Conservation (phyloP, 2,888 invertebrate genomes). For the Drosophila nr. fundita region DNA sequence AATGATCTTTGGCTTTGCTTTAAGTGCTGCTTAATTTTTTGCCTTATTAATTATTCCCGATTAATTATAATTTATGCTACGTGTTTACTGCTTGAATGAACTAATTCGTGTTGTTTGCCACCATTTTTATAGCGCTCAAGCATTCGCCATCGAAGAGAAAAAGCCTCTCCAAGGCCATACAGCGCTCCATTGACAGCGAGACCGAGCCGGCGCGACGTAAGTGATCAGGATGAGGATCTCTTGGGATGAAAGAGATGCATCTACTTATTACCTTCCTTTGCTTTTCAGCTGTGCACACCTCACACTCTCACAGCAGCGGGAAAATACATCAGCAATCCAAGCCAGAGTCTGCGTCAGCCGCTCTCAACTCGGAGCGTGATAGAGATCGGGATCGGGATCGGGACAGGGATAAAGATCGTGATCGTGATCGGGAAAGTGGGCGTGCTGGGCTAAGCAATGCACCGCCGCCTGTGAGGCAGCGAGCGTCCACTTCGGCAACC, state of each 20-base stretch:
- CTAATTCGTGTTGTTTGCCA: conserved; percentile 30
- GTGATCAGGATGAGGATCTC: conserved; percentile 26
- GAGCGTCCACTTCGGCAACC: conserved; percentile 86
- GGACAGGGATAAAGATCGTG: conserved; percentile 20
- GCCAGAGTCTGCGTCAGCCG: conserved; percentile 45
- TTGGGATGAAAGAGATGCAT: neutral
- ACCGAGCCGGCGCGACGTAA: conserved; percentile 87
- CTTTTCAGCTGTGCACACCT: conserved; percentile 58
- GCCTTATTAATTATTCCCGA: conserved; percentile 4
- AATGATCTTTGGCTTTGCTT: conserved; percentile 44
- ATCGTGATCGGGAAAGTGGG: conserved; percentile 48
- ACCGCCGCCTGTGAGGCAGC: conserved; percentile 76
- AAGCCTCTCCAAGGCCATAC: conserved; percentile 91
- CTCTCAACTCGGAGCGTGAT: conserved; percentile 79
- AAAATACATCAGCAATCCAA: conserved; percentile 70
- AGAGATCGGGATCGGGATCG: conserved; percentile 32
- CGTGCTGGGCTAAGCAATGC: conserved; percentile 46
- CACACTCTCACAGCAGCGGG: conserved; percentile 72
- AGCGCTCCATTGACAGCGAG: conserved; percentile 89
- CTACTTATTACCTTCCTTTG: neutral
- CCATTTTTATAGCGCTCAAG: conserved; percentile 91
- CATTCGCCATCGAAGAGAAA: conserved; percentile 98
- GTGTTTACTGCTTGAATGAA: neutral
- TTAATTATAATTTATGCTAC: neutral
- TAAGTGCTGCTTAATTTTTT: conserved; percentile 27